Evolutionary conservation across 1,140 invertebrate species (phyloP).

Genomic region (Harpegnathos saltator): DNA sequence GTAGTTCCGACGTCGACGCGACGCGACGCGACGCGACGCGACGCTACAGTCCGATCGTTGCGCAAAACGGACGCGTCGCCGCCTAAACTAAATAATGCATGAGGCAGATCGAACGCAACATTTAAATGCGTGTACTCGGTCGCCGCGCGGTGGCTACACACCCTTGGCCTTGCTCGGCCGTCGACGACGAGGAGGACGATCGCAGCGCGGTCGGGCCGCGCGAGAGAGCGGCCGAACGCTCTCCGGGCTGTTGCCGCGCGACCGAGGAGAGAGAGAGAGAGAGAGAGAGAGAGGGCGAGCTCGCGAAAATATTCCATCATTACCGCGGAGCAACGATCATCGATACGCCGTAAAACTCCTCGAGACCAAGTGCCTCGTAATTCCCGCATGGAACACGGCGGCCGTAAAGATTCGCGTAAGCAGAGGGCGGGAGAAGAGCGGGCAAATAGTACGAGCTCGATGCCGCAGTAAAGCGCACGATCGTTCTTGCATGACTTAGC

Average conservation of each 20-base stretch:
- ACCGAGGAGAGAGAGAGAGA: too few relatives aligned
- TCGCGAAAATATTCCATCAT: slow-evolving; percentile 40
- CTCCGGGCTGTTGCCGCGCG: too few relatives aligned
- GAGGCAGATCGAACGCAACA: slow-evolving; percentile 79
- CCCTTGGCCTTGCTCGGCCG: slow-evolving; percentile 74
- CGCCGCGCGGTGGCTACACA: slow-evolving; percentile 58
- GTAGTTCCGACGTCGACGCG: slow-evolving; percentile 77
- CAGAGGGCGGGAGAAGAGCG: slow-evolving; percentile 13
- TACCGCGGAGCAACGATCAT: neutral
- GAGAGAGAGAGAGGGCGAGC: too few relatives aligned
- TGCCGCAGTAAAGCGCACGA: slow-evolving; percentile 66
- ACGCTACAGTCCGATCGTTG: slow-evolving; percentile 74
- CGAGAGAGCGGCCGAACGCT: neutral
- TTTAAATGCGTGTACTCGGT: slow-evolving; percentile 78
- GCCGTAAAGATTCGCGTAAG: slow-evolving; percentile 62
- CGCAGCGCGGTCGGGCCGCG: slow-evolving; percentile 37
- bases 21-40: slow-evolving; percentile 76
- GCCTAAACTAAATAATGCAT: slow-evolving; percentile 81
- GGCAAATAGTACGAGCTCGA: slow-evolving; percentile 52
- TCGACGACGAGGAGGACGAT: slow-evolving; percentile 13
- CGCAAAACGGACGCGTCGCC: slow-evolving; percentile 75
- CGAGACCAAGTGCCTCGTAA: slow-evolving; percentile 20
- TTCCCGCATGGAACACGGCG: slow-evolving; percentile 48
- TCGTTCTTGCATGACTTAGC: slow-evolving; percentile 71
- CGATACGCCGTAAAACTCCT: slow-evolving; percentile 13